These are phyloP conservation scores for Leptura quadrifasciata DNA, from an alignment of 2,888 invertebrate species.

Conservation along the genomic window DNA sequence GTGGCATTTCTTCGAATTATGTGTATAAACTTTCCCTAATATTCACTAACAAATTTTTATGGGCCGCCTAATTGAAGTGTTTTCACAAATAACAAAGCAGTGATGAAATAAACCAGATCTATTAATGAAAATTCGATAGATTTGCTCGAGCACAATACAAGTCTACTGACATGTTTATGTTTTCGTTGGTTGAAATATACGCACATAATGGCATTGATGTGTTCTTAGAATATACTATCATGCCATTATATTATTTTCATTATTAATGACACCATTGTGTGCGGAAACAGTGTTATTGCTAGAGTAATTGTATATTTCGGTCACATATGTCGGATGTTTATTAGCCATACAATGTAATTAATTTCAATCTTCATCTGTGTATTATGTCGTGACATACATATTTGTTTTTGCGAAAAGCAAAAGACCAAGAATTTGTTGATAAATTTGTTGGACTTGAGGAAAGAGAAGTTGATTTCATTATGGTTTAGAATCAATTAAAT, in stretches of 20 bases:
- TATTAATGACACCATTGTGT: not conserved
- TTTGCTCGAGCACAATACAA: not conserved
- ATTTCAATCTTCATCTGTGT: not conserved
- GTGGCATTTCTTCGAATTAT: slow-evolving; percentile 15
- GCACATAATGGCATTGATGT: not conserved
- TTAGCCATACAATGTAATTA: not conserved
- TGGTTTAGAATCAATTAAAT: too few species aligned
- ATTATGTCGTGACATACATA: not conserved
- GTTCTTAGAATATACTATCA: not conserved
- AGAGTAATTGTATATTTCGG: not conserved
- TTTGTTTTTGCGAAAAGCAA: too few species aligned
- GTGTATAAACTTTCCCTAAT: not conserved
- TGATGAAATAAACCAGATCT: not conserved
- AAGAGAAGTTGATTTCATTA: too few species aligned
- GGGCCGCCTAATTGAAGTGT: not conserved
- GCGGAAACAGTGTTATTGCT: not conserved
- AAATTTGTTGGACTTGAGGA: too few species aligned
- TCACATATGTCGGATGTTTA: not conserved
- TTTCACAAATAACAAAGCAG: not conserved
- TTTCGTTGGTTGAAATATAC: not conserved
- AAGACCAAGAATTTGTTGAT: too few species aligned
- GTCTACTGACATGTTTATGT: not conserved
- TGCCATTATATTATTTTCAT: slow-evolving; percentile 3
- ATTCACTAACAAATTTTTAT: slow-evolving; percentile 10
- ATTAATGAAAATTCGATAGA: slow-evolving; percentile 9